Conservation (phyloP, 2,888 invertebrate genomes). For the Odiellus spinosus region DNA sequence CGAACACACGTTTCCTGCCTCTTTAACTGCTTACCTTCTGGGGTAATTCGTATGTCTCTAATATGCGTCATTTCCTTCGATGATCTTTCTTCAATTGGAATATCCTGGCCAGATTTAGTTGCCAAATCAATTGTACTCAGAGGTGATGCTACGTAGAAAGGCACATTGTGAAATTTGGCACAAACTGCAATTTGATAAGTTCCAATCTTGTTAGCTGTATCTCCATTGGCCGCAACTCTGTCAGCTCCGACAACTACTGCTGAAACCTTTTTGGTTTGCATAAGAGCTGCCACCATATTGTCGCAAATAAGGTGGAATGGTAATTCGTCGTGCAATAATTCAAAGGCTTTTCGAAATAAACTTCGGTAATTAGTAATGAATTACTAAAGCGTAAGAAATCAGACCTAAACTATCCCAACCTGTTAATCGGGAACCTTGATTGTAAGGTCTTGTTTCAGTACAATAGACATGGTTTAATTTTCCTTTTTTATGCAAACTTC, state of each 20-base stretch:
- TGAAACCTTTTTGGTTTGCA: constrained; percentile 63
- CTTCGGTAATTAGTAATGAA: too few relatives aligned
- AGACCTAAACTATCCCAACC: too few relatives aligned
- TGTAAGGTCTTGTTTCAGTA: constrained; percentile 95
- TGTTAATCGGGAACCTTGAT: constrained; percentile 88
- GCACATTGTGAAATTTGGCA: constrained; percentile 75
- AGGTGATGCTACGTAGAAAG: constrained; percentile 91
- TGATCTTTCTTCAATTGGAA: constrained; percentile 86
- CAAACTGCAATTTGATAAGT: constrained; percentile 81
- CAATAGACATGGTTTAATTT: constrained; percentile 70
- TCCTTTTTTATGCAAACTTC: constrained; percentile 48
- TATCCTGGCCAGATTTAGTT: constrained; percentile 61
- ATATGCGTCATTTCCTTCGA: constrained; percentile 80
- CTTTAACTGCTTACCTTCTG: constrained; percentile 47
- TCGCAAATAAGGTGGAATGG: constrained; percentile 87
- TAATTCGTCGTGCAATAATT: constrained; percentile 77
- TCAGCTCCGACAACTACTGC: constrained; percentile 97
- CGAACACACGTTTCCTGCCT: background rate
- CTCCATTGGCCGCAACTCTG: constrained; percentile 86
- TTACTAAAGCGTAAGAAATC: too few relatives aligned
- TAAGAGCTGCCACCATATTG: constrained; percentile 80
- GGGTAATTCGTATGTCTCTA: constrained; percentile 70
- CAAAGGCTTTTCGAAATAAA: too few relatives aligned
- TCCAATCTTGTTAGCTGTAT: constrained; percentile 98
- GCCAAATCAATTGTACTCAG: constrained; percentile 69